Evolutionary conservation across 2,113 vertebrate species (phyloP).

Genomic region (Turnix velox): DNA sequence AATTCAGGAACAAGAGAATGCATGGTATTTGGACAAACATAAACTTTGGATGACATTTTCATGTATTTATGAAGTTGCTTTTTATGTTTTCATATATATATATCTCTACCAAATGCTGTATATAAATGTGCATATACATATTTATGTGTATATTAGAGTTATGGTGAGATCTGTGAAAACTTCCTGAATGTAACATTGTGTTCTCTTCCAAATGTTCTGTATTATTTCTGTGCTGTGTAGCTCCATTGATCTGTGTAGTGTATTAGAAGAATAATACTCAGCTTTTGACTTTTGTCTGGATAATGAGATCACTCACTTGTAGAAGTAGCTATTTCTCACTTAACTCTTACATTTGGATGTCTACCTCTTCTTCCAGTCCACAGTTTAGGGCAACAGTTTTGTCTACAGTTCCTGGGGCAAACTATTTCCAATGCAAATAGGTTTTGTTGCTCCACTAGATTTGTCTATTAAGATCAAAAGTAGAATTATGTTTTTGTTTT

Average conservation of each 20-base stretch:
- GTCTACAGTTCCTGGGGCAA: background rate
- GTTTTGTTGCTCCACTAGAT: background rate
- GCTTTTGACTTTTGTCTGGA: background rate
- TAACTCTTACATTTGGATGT: background rate
- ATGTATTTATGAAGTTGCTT: background rate
- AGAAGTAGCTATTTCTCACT: background rate
- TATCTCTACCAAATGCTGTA: rapidly evolving
- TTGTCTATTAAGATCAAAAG: background rate
- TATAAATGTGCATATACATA: rapidly evolving
- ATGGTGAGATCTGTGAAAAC: background rate
- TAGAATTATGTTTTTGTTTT: background rate
- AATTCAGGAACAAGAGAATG: background rate
- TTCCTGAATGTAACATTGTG: background rate
- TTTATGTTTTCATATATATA: background rate
- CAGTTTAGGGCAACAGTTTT: background rate
- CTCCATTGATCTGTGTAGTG: background rate
- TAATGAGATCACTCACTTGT: background rate
- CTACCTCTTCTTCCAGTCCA: background rate
- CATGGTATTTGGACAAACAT: background rate
- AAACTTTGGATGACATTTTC: background rate
- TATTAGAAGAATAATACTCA: background rate
- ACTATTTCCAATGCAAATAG: background rate
- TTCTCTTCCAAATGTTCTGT: background rate
- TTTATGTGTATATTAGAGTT: background rate
- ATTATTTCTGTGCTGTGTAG: background rate